These are phyloP conservation scores for Melipona quadrifasciata DNA, from an alignment of 1,140 invertebrate genomes.

Conservation along the genomic window DNA sequence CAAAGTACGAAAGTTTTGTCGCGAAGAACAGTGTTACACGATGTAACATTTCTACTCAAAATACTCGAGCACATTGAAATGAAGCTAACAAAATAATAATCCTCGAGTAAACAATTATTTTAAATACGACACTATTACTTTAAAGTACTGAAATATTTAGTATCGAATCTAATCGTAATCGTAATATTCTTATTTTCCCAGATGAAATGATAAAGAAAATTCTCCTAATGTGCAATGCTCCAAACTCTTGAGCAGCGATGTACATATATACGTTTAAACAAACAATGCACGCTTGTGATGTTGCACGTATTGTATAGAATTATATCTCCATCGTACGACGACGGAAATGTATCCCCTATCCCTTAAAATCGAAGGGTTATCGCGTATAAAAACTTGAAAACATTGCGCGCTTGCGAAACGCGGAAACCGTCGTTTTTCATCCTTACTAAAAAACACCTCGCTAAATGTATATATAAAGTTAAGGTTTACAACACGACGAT, in stretches of 20 bases:
- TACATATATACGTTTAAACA: neutral
- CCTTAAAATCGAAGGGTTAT: neutral
- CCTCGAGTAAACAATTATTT: too few relatives aligned
- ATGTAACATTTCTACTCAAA: too few relatives aligned
- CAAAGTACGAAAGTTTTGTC: neutral
- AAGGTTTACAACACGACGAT: neutral
- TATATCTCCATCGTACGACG: neutral
- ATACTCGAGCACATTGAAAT: too few relatives aligned
- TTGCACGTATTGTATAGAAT: neutral
- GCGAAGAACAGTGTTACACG: neutral
- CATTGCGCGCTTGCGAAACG: neutral
- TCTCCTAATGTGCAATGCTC: too few relatives aligned
- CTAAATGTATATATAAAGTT: too few relatives aligned
- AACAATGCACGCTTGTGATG: neutral
- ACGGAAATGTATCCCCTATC: neutral
- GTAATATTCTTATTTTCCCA: too few relatives aligned
- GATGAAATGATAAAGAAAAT: too few relatives aligned
- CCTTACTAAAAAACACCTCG: neutral
- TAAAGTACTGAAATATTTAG: too few relatives aligned
- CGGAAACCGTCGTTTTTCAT: neutral
- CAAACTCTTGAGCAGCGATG: too few relatives aligned
- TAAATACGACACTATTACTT: too few relatives aligned
- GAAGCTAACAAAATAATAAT: too few relatives aligned
- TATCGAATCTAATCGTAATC: too few relatives aligned
- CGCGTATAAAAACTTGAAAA: neutral